A percentile compares a stretch with the other conserved stretches of the same genome.
Conservation (phyloP, 2,797 vertebrate species). For the Bryconaethiops microstoma region DNA sequence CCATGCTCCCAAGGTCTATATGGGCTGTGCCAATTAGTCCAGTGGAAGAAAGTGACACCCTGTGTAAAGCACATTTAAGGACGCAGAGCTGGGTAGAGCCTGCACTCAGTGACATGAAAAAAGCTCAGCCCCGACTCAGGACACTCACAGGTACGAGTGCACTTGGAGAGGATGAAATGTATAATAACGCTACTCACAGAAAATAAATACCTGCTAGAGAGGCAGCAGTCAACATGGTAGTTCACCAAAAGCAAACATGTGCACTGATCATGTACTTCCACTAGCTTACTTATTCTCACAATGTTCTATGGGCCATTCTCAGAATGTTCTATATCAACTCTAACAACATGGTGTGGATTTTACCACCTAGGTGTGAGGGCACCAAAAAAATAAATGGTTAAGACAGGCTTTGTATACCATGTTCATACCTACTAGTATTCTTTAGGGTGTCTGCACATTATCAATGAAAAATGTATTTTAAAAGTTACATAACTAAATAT, state of each 20-base stretch:
- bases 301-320: not conserved
- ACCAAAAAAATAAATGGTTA: conserved; percentile 14
- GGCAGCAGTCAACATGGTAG: not conserved
- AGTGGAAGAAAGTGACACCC: conserved; percentile 24
- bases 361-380: conserved; percentile 16
- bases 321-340: conserved; percentile 18
- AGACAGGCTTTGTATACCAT: not conserved
- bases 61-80: conserved; percentile 36
- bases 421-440: not conserved
- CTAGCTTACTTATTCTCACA: not conserved
- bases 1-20: conserved; percentile 5
- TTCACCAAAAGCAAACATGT: not conserved
- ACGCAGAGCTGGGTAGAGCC: not conserved
- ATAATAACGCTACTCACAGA: not conserved
- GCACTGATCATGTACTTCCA: not conserved
- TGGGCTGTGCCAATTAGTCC: conserved; percentile 21
- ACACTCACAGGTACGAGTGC: conserved; percentile 4
- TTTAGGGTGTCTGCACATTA: not conserved
- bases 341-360: conserved; percentile 38
- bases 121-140: not conserved
- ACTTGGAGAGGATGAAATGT: not conserved
- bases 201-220: not conserved
- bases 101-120: not conserved
- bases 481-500: not conserved
- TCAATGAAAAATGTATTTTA: not conserved